Evolutionary conservation across 2,797 vertebrate genomes (phyloP).

Genomic region (Aeoliscus strigatus): DNA sequence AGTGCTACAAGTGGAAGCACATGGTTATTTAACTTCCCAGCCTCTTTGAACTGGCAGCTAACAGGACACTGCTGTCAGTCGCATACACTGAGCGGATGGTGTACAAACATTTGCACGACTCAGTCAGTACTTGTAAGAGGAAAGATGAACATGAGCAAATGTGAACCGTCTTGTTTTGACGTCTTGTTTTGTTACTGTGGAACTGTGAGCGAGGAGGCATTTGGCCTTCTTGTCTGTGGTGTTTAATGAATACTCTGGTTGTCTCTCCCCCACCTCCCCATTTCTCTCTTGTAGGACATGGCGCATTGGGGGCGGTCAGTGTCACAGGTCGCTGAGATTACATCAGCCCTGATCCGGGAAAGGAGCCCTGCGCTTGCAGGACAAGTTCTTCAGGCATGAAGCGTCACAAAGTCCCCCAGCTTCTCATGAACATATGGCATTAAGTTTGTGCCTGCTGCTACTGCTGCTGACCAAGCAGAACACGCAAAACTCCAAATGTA

Average conservation of each 20-base stretch:
- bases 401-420: conserved; percentile 6
- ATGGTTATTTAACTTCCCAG: conserved; percentile 6
- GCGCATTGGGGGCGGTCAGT: conserved; percentile 62
- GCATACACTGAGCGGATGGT: neutral
- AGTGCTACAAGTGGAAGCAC: conserved; percentile 13
- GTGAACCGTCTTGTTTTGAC: conserved; percentile 7
- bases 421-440: conserved; percentile 6
- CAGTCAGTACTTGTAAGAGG: conserved; percentile 11
- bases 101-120: conserved; percentile 10
- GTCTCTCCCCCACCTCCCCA: neutral
- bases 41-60: conserved; percentile 21
- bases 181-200: conserved; percentile 5
- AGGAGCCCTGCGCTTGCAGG: conserved; percentile 68
- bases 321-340: conserved; percentile 58
- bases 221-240: conserved; percentile 1
- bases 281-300: conserved; percentile 48
- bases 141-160: conserved; percentile 34
- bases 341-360: conserved; percentile 63
- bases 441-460: neutral
- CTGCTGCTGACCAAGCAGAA: neutral
- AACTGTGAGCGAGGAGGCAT: neutral
- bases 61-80: conserved; percentile 9
- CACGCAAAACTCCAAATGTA: too few species aligned
- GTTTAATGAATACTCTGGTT: conserved; percentile 3
- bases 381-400: conserved; percentile 73